These are phyloP conservation scores for Thalassaphorura encarpata DNA, from an alignment of 1,140 invertebrate species.

Conservation along the genomic window DNA sequence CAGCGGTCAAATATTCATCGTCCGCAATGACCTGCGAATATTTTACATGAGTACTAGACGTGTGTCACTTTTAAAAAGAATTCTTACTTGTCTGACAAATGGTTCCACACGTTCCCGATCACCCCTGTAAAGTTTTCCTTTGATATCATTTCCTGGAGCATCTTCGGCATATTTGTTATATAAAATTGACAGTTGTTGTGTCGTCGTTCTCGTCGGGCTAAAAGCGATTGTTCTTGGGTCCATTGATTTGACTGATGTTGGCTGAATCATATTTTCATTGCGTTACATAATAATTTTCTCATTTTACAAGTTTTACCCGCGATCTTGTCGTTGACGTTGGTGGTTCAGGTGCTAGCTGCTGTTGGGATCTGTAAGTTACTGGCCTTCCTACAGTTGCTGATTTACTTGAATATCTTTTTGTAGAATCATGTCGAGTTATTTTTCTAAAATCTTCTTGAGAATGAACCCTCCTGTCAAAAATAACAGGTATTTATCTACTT, in stretches of 20 bases:
- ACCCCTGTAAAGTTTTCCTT: background rate
- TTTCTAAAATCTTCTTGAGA: slow-evolving; percentile 28
- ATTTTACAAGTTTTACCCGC: background rate
- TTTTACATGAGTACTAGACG: background rate
- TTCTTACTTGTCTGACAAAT: slow-evolving; percentile 9
- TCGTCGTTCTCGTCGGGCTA: background rate
- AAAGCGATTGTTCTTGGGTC: background rate
- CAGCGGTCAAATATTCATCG: slow-evolving; percentile 5
- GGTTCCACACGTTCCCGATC: slow-evolving; percentile 1
- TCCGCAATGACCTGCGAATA: background rate
- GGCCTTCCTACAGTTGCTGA: background rate
- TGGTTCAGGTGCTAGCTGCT: slow-evolving; percentile 5
- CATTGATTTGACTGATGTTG: background rate
- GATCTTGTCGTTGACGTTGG: slow-evolving; percentile 6
- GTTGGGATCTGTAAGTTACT: background rate
- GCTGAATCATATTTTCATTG: slow-evolving; percentile 1
- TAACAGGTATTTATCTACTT: background rate
- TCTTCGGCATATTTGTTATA: slow-evolving; percentile 30
- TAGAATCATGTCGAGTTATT: background rate
- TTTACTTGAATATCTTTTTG: slow-evolving; percentile 4
- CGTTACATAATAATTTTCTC: background rate
- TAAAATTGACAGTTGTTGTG: slow-evolving; percentile 15
- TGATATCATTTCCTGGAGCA: slow-evolving; percentile 5
- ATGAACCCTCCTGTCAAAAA: slow-evolving; percentile 24
- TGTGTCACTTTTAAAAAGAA: background rate